These are phyloP conservation scores for Diabrotica virgifera DNA, from an alignment of 1,140 invertebrate genomes.

Conservation along the genomic window DNA sequence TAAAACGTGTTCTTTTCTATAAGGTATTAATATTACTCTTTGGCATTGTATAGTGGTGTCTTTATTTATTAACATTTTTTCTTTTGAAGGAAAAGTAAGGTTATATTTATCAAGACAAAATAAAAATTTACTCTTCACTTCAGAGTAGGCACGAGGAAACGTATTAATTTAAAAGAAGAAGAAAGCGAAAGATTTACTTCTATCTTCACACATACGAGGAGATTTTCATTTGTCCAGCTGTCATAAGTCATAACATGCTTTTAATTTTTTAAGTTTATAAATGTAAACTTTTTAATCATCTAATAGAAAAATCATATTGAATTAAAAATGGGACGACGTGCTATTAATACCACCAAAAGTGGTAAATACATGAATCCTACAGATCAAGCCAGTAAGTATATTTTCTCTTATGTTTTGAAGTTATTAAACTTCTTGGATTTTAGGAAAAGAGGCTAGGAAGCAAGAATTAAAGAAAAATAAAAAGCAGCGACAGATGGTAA, in stretches of 20 bases:
- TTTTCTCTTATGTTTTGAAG: conserved; percentile 25
- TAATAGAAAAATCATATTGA: not conserved
- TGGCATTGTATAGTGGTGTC: conserved; percentile 58
- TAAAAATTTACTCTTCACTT: no score
- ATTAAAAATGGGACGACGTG: conserved; percentile 84
- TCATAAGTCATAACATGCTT: no score
- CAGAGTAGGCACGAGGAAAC: no score
- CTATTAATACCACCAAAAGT: conserved; percentile 99
- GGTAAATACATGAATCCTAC: conserved; percentile 99
- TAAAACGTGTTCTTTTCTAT: conserved; percentile 64
- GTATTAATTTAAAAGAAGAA: no score
- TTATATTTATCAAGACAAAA: no score
- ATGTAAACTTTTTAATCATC: not conserved
- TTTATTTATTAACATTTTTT: conserved; percentile 57
- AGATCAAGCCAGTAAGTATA: conserved; percentile 91
- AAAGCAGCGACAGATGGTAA: conserved; percentile 90
- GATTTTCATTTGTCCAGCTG: no score
- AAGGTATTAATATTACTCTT: conserved; percentile 67
- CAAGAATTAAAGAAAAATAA: conserved; percentile 98
- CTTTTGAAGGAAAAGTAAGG: no score
- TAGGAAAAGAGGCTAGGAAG: conserved; percentile 95
- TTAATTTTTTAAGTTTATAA: not conserved
- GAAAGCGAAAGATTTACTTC: no score
- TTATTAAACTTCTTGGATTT: conserved; percentile 34
- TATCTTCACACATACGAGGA: no score